Conservation (phyloP, 2,888 invertebrate species). For the Herminia tarsipennalis region DNA sequence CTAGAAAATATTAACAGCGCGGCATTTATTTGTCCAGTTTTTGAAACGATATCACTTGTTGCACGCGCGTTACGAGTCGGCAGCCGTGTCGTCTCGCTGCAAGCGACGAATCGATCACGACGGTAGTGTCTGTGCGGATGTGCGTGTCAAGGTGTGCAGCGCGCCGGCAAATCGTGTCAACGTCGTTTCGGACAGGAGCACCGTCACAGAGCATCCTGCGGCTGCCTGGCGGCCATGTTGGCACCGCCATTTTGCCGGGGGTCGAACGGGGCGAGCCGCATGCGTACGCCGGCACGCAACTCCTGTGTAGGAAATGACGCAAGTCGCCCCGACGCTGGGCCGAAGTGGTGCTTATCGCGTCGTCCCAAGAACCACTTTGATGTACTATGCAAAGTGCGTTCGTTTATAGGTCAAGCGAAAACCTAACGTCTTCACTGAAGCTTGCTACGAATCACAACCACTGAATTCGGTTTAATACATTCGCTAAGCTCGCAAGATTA, state of each 20-base stretch:
- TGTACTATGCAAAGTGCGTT: conserved; percentile 58
- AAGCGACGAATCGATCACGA: conserved; percentile 70
- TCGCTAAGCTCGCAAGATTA: conserved; percentile 51
- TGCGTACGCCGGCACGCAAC: conserved; percentile 82
- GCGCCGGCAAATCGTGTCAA: conserved; percentile 72
- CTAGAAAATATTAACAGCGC: conserved; percentile 61
- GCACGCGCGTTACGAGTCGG: conserved; percentile 71
- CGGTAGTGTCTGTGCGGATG: conserved; percentile 61
- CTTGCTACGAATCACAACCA: conserved; percentile 75
- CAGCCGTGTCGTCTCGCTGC: conserved; percentile 56
- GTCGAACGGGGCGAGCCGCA: conserved; percentile 80
- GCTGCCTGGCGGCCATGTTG: conserved; percentile 85
- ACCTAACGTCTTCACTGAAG: conserved; percentile 73
- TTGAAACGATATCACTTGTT: conserved; percentile 78
- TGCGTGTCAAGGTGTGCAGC: conserved; percentile 73
- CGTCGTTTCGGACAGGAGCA: conserved; percentile 76
- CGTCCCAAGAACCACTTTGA: conserved; percentile 62
- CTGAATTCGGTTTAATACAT: conserved; percentile 75
- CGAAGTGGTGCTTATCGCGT: conserved; percentile 60
- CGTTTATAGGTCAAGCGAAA: conserved; percentile 80
- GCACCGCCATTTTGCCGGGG: conserved; percentile 84
- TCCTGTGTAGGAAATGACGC: conserved; percentile 68
- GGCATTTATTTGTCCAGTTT: conserved; percentile 62
- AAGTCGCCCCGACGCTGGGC: conserved; percentile 59
- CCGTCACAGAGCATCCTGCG: conserved; percentile 81